A percentile compares a stretch with the other conserved stretches of the same genome.
Conservation (phyloP, 1,140 invertebrate species). For the Drosophila serrata region DNA sequence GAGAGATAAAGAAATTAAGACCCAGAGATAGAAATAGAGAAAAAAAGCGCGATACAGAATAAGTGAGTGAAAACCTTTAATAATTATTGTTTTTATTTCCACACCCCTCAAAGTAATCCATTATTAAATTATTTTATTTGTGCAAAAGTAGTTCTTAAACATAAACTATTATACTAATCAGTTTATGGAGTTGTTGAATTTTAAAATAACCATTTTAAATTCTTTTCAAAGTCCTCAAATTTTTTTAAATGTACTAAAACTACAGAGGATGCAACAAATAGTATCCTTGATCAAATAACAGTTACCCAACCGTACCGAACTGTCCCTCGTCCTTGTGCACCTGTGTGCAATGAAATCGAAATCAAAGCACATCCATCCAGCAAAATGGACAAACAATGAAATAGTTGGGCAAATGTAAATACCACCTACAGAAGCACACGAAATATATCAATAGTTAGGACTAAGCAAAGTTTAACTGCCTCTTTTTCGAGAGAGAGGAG, state of each 20-base stretch:
- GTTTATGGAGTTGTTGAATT: no score
- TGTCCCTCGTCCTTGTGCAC: conserved; percentile 4
- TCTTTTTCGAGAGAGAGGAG: background rate
- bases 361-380: conserved; percentile 44
- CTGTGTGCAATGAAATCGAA: conserved; percentile 42
- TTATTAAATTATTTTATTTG: no score
- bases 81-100: no score
- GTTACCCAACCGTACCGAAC: conserved; percentile 26
- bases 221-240: background rate
- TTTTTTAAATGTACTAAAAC: conserved; percentile 8
- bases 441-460: conserved; percentile 26
- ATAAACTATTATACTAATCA: no score
- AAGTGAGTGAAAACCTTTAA: no score
- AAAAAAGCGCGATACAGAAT: no score
- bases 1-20: no score
- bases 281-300: conserved; percentile 52
- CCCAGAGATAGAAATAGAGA: no score
- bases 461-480: conserved; percentile 34
- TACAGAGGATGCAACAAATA: conserved; percentile 24
- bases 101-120: no score
- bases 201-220: background rate
- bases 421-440: conserved; percentile 2
- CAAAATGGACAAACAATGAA: conserved; percentile 50
- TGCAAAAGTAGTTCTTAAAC: no score
- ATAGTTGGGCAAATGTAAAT: conserved; percentile 48